Evolutionary conservation across 1,140 invertebrate genomes (phyloP).

Genomic region (Trichonephila inaurata): DNA sequence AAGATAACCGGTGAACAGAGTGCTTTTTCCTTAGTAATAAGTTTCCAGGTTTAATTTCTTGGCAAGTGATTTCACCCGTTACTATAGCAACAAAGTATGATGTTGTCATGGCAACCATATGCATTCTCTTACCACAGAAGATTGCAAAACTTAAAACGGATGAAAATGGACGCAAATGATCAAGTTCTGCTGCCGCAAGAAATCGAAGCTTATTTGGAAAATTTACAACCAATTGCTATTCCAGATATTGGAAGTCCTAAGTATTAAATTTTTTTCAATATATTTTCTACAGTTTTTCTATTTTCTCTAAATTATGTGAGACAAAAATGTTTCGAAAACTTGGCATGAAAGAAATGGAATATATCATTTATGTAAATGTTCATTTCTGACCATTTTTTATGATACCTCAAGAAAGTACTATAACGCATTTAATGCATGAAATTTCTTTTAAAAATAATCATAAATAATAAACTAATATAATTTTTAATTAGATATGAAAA

Average conservation of each 20-base stretch:
- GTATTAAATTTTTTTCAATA: constrained; percentile 1
- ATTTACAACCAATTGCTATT: constrained; percentile 10
- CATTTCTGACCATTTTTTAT: background rate
- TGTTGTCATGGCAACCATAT: constrained; percentile 23
- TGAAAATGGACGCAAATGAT: background rate
- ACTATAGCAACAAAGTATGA: background rate
- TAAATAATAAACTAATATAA: no score
- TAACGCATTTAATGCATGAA: no score
- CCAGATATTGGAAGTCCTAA: constrained; percentile 60
- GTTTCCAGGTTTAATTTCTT: no score
- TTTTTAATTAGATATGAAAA: no score
- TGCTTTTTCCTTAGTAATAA: no score
- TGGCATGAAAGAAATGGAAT: no score
- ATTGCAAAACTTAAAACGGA: background rate
- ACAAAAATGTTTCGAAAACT: background rate
- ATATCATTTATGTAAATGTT: background rate
- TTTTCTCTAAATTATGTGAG: background rate
- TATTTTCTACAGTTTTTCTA: background rate
- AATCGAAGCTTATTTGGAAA: constrained; percentile 59
- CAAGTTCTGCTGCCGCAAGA: constrained; percentile 37
- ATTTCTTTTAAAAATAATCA: no score
- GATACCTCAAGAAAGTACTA: background rate
- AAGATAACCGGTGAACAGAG: no score
- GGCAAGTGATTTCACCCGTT: background rate
- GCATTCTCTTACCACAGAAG: no score